Conservation (phyloP, 2,113 vertebrate species). For the Chamaetylas fuelleborni region DNA sequence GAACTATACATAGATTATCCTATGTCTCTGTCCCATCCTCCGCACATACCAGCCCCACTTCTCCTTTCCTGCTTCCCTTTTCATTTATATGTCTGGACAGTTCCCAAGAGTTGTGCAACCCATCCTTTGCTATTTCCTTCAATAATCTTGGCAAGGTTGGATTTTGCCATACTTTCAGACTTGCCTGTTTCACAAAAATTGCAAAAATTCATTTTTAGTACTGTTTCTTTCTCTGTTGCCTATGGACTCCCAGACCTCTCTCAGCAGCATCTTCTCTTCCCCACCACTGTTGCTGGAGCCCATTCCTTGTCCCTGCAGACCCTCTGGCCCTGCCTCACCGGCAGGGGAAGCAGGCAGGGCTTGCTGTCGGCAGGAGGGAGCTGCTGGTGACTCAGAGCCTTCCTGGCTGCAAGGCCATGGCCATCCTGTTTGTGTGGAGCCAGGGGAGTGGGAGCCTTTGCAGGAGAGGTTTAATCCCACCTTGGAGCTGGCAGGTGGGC, state of each 20-base stretch:
- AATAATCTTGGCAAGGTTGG: neutral
- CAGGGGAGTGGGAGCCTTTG: fast-evolving
- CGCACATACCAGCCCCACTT: neutral
- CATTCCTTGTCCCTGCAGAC: neutral
- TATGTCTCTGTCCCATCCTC: neutral
- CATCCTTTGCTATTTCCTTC: neutral
- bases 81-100: neutral
- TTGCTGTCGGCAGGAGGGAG: neutral
- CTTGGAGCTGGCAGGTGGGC: neutral
- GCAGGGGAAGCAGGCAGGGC: neutral
- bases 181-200: neutral
- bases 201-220: neutral
- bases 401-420: neutral
- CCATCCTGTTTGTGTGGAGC: neutral
- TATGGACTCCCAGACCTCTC: neutral
- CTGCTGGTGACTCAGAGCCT: neutral
- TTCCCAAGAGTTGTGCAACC: neutral
- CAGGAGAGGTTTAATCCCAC: neutral
- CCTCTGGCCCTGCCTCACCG: fast-evolving
- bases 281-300: fast-evolving
- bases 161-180: neutral
- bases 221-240: neutral
- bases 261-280: neutral
- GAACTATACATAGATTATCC: neutral
- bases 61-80: slow-evolving; percentile 16